phyloP scores from a whole-genome alignment of 2,113 vertebrate species.

The Aspidoscelis tigris region DNA sequence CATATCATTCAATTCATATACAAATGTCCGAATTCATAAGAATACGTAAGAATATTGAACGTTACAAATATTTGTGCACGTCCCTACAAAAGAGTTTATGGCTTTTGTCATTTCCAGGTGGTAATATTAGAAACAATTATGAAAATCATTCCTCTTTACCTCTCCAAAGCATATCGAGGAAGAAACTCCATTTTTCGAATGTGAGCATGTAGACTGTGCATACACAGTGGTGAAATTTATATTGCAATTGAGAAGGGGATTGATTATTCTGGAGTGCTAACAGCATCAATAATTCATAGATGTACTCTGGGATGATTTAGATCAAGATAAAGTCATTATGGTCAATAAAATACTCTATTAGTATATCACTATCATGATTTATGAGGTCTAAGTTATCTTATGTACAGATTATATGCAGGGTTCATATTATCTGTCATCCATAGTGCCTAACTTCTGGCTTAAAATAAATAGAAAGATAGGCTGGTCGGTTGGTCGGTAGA shows the following conservation, averaged over 20 bases:
- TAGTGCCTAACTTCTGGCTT: not conserved
- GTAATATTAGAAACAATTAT: not conserved
- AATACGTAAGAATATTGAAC: no score
- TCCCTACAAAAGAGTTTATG: not conserved
- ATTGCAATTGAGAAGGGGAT: conserved; percentile 62
- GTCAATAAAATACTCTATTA: conserved; percentile 65
- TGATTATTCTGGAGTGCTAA: conserved; percentile 64
- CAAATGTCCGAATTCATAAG: no score
- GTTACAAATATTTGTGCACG: no score
- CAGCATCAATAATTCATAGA: conserved; percentile 68
- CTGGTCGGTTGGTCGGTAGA: no score
- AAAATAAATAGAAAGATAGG: not conserved
- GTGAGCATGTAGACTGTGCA: not conserved
- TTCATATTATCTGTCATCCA: conserved; percentile 9
- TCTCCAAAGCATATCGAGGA: not conserved
- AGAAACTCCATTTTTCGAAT: not conserved
- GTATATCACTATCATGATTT: conserved; percentile 63
- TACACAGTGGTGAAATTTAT: conserved; percentile 65
- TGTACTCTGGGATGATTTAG: conserved; percentile 59
- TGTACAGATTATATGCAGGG: conserved; percentile 26
- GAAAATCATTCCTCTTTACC: not conserved
- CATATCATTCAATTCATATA: no score
- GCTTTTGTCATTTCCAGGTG: not conserved
- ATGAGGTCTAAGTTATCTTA: conserved; percentile 48
- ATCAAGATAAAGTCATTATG: conserved; percentile 66